A percentile compares a stretch with the other conserved stretches of the same genome.
Evolutionary conservation across 1,140 invertebrate genomes (phyloP).

Genomic region (Drosophila nebulosa): DNA sequence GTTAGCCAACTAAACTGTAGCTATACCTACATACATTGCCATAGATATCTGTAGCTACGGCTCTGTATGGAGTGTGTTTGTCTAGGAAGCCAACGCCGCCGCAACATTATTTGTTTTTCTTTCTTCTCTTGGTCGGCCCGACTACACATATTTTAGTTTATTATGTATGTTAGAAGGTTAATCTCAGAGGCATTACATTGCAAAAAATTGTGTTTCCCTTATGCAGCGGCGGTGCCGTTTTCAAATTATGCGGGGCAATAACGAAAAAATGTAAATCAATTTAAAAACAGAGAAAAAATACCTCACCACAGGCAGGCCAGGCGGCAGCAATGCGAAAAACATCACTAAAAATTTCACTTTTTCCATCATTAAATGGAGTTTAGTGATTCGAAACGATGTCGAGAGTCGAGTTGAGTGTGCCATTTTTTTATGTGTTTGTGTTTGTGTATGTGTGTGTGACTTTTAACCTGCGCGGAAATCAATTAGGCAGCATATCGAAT

Average conservation of each 20-base stretch:
- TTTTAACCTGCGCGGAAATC: slow-evolving; percentile 70
- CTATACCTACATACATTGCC: background rate
- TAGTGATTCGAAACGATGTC: slow-evolving; percentile 10
- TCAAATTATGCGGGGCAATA: slow-evolving; percentile 17
- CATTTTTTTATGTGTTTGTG: slow-evolving; percentile 51
- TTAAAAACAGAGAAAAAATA: slow-evolving; percentile 33
- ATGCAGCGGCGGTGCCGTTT: slow-evolving; percentile 25
- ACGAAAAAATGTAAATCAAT: slow-evolving; percentile 64
- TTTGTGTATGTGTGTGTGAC: slow-evolving; percentile 47
- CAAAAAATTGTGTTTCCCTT: slow-evolving; percentile 44
- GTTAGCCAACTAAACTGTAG: slow-evolving; percentile 75
- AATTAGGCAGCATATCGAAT: slow-evolving; percentile 55
- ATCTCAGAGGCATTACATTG: slow-evolving; percentile 70
- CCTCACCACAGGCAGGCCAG: slow-evolving; percentile 14
- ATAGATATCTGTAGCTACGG: background rate
- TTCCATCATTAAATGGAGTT: slow-evolving; percentile 62
- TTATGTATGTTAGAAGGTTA: slow-evolving; percentile 77
- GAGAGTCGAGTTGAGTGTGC: slow-evolving; percentile 39
- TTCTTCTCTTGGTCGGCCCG: background rate
- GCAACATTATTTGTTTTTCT: slow-evolving; percentile 7
- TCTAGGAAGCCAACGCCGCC: slow-evolving; percentile 43
- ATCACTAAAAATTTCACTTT: slow-evolving; percentile 66
- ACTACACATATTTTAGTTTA: slow-evolving; percentile 49
- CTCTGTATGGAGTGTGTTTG: slow-evolving; percentile 11
- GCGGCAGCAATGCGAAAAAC: slow-evolving; percentile 8